A percentile compares a stretch with the other conserved stretches of the same genome.
Evolutionary conservation across 2,113 vertebrate species (phyloP).

Genomic region (Oncorhynchus kisutch): DNA sequence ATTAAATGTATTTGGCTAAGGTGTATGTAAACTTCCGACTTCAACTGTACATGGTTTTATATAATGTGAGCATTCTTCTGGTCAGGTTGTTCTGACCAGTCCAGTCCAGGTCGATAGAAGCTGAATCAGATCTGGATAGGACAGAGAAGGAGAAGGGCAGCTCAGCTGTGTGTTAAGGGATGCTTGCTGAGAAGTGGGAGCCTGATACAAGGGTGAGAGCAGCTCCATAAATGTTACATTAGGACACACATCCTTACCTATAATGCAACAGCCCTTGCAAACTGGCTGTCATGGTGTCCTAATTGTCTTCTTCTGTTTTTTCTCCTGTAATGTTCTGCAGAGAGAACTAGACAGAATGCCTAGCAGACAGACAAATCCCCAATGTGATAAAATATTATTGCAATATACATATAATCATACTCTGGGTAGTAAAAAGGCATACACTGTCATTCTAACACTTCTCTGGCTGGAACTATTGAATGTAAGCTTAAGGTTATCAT

Average conservation of each 20-base stretch:
- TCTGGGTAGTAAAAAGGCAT: background rate
- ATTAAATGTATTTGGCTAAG: too few relatives aligned
- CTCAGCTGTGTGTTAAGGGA: background rate
- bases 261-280: constrained; percentile 64
- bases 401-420: background rate
- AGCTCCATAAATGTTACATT: constrained; percentile 25
- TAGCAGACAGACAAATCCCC: constrained; percentile 1
- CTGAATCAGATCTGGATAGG: constrained; percentile 2
- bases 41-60: constrained; percentile 40
- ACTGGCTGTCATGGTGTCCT: constrained; percentile 56
- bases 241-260: constrained; percentile 24
- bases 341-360: constrained; percentile 17
- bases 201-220: constrained; percentile 7
- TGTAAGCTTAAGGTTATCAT: too few relatives aligned
- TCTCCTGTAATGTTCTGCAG: constrained; percentile 18
- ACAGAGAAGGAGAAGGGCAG: background rate
- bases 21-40: too few relatives aligned
- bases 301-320: constrained; percentile 44
- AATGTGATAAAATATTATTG: background rate
- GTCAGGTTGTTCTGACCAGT: constrained; percentile 4
- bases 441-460: background rate
- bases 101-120: background rate
- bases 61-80: background rate
- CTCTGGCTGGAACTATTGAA: too few relatives aligned
- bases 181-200: too few relatives aligned